A percentile compares a stretch with the other conserved stretches of the same genome.
These are phyloP conservation scores for Drosophila birchii DNA, from an alignment of 2,888 invertebrate genomes.

Conservation along the genomic window DNA sequence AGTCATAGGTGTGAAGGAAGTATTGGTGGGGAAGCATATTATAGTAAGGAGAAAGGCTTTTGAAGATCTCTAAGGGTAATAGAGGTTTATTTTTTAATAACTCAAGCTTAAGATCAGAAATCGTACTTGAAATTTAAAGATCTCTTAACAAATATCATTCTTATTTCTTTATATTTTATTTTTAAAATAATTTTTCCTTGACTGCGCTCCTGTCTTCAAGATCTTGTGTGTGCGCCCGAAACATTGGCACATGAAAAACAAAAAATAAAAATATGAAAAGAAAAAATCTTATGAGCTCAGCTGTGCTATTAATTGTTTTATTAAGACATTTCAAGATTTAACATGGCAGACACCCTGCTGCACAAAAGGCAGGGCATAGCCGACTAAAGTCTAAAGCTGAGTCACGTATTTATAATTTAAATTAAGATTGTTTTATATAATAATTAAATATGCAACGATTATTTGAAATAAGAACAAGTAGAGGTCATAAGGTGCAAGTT, in stretches of 20 bases:
- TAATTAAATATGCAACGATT: background rate
- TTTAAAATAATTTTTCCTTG: background rate
- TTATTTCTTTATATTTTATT: background rate
- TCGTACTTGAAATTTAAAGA: background rate
- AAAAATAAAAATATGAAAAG: constrained; percentile 40
- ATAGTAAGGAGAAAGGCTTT: no score
- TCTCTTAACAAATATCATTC: background rate
- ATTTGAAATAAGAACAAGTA: background rate
- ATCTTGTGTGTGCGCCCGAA: constrained; percentile 14
- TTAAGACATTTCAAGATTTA: constrained; percentile 80
- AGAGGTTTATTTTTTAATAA: fast-evolving
- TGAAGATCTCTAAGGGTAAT: no score
- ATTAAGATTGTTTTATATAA: background rate
- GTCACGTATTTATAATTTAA: background rate
- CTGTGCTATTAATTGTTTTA: constrained; percentile 80
- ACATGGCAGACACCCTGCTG: constrained; percentile 69
- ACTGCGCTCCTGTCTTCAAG: constrained; percentile 60
- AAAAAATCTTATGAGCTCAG: constrained; percentile 74
- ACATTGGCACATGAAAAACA: constrained; percentile 33
- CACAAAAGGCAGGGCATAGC: constrained; percentile 11
- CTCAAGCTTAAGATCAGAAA: no score
- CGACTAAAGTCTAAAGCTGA: constrained; percentile 3
- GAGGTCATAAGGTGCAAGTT: no score
- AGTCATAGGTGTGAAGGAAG: background rate
- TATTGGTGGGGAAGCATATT: background rate